Evolutionary conservation across 2,888 invertebrate genomes (phyloP).

Genomic region (Hyppa rectilinea): DNA sequence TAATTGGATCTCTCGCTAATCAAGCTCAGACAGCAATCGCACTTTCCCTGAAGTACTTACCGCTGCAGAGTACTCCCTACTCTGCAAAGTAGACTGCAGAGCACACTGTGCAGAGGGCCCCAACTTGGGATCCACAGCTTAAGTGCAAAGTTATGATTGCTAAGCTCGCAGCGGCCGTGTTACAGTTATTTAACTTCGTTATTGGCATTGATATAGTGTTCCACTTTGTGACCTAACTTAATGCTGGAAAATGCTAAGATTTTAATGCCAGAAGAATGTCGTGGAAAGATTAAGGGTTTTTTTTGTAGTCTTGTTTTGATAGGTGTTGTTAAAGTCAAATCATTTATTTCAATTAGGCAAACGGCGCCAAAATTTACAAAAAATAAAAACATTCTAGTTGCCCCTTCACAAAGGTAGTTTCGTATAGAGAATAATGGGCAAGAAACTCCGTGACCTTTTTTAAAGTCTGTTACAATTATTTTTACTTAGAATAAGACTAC

Average conservation of each 20-base stretch:
- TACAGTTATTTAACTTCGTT: conserved; percentile 63
- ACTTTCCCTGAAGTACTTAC: conserved; percentile 24
- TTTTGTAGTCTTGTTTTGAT: background rate
- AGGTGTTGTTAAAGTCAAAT: too few relatives aligned
- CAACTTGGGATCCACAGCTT: conserved; percentile 56
- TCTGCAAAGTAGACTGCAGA: conserved; percentile 24
- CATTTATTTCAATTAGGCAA: too few relatives aligned
- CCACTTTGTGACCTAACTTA: conserved; percentile 50
- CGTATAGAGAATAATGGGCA: too few relatives aligned
- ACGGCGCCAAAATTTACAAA: too few relatives aligned
- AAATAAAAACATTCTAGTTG: too few relatives aligned
- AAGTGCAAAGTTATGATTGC: conserved; percentile 71
- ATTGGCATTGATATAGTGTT: conserved; percentile 62
- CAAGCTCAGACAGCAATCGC: conserved; percentile 40
- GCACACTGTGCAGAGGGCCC: conserved; percentile 34
- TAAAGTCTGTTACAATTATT: too few relatives aligned
- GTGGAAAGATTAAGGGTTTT: background rate
- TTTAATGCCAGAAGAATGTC: conserved; percentile 2
- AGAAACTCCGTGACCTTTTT: too few relatives aligned
- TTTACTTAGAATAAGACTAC: too few relatives aligned
- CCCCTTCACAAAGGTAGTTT: too few relatives aligned
- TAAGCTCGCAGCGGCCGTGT: conserved; percentile 48
- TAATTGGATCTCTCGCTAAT: conserved; percentile 54
- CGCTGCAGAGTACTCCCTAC: conserved; percentile 16
- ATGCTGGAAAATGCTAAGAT: conserved; percentile 12